Evolutionary conservation across 2,888 invertebrate species (phyloP).

Genomic region (Andrena bicolor): DNA sequence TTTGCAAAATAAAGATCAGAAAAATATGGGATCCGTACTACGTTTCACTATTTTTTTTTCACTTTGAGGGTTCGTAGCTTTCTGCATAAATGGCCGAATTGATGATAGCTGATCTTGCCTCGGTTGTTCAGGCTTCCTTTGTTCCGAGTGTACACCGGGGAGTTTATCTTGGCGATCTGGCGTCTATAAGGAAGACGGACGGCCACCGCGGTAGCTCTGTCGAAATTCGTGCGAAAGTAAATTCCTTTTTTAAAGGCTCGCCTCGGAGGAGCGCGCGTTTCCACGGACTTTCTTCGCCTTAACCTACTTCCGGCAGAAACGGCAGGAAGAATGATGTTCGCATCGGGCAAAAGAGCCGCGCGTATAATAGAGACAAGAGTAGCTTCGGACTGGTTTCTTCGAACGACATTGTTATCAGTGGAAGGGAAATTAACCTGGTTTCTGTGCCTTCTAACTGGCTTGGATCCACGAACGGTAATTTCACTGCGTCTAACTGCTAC

Average conservation of each 20-base stretch:
- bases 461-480: conserved; percentile 38
- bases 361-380: conserved; percentile 60
- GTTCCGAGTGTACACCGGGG: neutral
- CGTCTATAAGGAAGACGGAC: neutral
- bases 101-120: too few species aligned
- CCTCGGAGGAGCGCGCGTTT: conserved; percentile 26
- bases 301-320: conserved; percentile 61
- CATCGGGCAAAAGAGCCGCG: conserved; percentile 36
- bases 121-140: neutral
- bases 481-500: conserved; percentile 23
- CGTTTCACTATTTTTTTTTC: too few species aligned
- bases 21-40: too few species aligned
- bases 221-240: conserved; percentile 56
- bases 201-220: neutral
- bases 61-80: too few species aligned
- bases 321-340: conserved; percentile 48
- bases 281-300: conserved; percentile 60
- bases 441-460: conserved; percentile 49
- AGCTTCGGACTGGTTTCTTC: conserved; percentile 53
- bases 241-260: conserved; percentile 36
- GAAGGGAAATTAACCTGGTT: conserved; percentile 63
- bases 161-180: neutral
- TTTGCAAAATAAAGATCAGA: too few species aligned
- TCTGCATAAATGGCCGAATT: too few species aligned
- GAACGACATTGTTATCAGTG: conserved; percentile 68